Percentiles rank a stretch among this genome's conserved stretches.
These are phyloP conservation scores for Choreutis nemorana DNA, from an alignment of 2,888 invertebrate species.

Conservation along the genomic window DNA sequence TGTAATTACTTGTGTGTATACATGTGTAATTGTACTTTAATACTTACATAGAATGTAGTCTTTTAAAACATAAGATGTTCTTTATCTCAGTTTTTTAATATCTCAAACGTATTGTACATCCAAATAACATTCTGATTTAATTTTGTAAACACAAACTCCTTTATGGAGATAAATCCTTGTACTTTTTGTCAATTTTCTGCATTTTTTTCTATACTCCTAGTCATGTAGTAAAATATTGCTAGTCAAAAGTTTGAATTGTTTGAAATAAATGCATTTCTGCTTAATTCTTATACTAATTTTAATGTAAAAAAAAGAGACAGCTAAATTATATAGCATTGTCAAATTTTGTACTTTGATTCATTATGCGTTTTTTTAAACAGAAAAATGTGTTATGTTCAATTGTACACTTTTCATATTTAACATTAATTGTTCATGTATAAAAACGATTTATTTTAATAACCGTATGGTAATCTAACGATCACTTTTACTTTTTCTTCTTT, in stretches of 20 bases:
- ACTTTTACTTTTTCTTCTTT: constrained; percentile 21
- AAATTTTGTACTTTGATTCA: constrained; percentile 30
- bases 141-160: too few relatives aligned
- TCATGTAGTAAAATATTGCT: constrained; percentile 29
- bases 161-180: too few relatives aligned
- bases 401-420: constrained; percentile 21
- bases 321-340: too few relatives aligned
- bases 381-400: constrained; percentile 36
- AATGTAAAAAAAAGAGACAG: too few relatives aligned
- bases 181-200: too few relatives aligned
- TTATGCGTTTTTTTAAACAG: constrained; percentile 32
- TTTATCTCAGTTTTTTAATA: too few relatives aligned
- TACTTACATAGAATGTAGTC: too few relatives aligned
- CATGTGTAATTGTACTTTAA: too few relatives aligned
- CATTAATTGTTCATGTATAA: not conserved
- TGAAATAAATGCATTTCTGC: constrained; percentile 33
- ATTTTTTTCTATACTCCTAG: constrained; percentile 25
- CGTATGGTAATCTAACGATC: constrained; percentile 29
- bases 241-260: constrained; percentile 23
- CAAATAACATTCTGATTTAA: too few relatives aligned
- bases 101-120: too few relatives aligned
- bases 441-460: constrained; percentile 18
- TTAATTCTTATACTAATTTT: constrained; percentile 15
- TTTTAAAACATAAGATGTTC: too few relatives aligned
- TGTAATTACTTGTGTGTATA: too few relatives aligned